Percentiles rank a stretch among this genome's conserved stretches.
Evolutionary conservation across 2,797 vertebrate species (phyloP).

Genomic region (Dendrocincla tyrannina): DNA sequence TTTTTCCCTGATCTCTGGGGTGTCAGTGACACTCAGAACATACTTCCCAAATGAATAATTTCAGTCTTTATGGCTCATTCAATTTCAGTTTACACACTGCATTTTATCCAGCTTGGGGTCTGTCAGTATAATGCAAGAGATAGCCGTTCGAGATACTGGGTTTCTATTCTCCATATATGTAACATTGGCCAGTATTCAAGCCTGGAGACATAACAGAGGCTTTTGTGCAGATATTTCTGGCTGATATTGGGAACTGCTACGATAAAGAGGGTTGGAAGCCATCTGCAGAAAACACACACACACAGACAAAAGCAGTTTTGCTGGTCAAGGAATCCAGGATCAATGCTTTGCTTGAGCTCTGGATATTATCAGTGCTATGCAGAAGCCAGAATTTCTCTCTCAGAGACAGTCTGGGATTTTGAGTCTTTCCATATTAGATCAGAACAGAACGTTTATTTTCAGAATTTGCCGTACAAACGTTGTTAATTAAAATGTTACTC

Average conservation of each 20-base stretch:
- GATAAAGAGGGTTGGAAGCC: conserved; percentile 45
- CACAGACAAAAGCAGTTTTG: conserved; percentile 18
- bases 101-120: background rate
- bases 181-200: conserved; percentile 37
- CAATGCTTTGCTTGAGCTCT: conserved; percentile 17
- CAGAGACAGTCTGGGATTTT: background rate
- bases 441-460: background rate
- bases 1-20: conserved; percentile 34
- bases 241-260: conserved; percentile 1
- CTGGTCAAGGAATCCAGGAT: conserved; percentile 12
- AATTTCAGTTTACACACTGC: conserved; percentile 23
- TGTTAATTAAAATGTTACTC: conserved; percentile 32
- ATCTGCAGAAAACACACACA: conserved; percentile 27
- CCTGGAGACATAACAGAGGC: conserved; percentile 32
- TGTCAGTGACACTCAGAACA: conserved; percentile 4
- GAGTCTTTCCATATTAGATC: conserved; percentile 4
- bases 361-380: conserved; percentile 28
- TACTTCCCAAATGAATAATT: conserved; percentile 36
- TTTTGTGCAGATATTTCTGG: conserved; percentile 62
- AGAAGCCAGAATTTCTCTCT: conserved; percentile 19
- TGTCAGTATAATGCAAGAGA: background rate
- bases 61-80: conserved; percentile 35
- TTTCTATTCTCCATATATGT: background rate
- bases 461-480: background rate
- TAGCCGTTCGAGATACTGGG: background rate